These are phyloP conservation scores for Sphaerophoria rueppellii DNA, from an alignment of 2,888 invertebrate genomes.

Conservation along the genomic window DNA sequence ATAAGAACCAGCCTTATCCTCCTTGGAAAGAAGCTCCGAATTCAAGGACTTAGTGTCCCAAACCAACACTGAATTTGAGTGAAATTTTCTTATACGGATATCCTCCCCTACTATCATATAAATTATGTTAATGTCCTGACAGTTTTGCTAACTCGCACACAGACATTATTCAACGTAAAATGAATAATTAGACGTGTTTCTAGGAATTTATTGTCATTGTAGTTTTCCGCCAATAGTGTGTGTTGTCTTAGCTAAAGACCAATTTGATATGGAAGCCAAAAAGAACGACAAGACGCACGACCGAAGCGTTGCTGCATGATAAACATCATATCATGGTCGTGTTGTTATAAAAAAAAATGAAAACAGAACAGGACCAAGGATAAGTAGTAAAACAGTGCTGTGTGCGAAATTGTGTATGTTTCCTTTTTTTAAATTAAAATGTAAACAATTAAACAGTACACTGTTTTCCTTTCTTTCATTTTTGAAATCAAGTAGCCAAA, in stretches of 20 bases:
- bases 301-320: slow-evolving; percentile 5
- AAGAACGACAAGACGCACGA: too few species aligned
- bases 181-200: slow-evolving; percentile 42
- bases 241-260: background rate
- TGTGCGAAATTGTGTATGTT: too few species aligned
- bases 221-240: slow-evolving; percentile 30
- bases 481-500: slow-evolving; percentile 5
- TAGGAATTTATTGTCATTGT: slow-evolving; percentile 42
- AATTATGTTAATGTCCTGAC: slow-evolving; percentile 48
- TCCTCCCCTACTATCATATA: slow-evolving; percentile 17
- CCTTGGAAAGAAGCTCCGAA: background rate
- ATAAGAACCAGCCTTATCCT: background rate
- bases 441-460: too few species aligned
- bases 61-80: slow-evolving; percentile 1
- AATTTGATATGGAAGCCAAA: slow-evolving; percentile 16
- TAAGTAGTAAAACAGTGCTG: background rate
- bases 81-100: slow-evolving; percentile 13
- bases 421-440: too few species aligned
- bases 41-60: slow-evolving; percentile 10
- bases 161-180: slow-evolving; percentile 37
- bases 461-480: slow-evolving; percentile 15
- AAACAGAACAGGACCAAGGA: background rate
- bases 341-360: background rate
- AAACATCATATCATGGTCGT: background rate
- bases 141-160: slow-evolving; percentile 11